Conservation (phyloP, 35 echinoderm and acorn worm species). For the Stichopus chloronotus region DNA sequence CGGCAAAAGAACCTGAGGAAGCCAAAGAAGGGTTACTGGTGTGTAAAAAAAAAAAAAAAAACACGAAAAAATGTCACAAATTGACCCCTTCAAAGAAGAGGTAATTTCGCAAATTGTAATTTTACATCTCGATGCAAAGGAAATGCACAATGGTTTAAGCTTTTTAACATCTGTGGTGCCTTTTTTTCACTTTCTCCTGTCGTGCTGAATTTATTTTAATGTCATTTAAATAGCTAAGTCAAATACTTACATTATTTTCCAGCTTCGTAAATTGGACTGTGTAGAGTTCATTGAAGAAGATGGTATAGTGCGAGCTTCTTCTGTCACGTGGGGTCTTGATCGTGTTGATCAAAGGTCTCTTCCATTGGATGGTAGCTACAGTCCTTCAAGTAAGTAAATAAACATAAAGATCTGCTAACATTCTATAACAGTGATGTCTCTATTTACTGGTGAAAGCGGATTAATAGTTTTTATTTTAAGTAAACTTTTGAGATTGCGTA, state of each 20-base stretch:
- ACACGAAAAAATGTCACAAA: too few relatives aligned
- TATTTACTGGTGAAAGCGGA: too few relatives aligned
- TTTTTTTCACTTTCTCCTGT: not conserved
- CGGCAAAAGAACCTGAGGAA: too few relatives aligned
- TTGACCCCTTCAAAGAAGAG: too few relatives aligned
- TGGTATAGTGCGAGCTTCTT: constrained; percentile 40
- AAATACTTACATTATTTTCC: too few relatives aligned
- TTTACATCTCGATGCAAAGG: not conserved
- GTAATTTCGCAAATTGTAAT: not conserved
- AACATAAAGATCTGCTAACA: not conserved
- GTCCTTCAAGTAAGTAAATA: constrained; percentile 50
- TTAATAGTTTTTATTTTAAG: too few relatives aligned
- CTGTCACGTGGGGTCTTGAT: constrained; percentile 78
- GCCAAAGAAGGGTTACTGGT: too few relatives aligned
- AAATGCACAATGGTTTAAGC: not conserved
- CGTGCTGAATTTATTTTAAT: not conserved
- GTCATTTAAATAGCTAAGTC: not conserved
- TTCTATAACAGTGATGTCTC: too few relatives aligned
- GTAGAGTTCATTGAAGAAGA: constrained; percentile 80
- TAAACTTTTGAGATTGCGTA: too few relatives aligned
- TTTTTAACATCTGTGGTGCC: not conserved
- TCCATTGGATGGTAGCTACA: constrained; percentile 72
- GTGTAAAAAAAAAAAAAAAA: too few relatives aligned
- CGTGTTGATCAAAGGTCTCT: constrained; percentile 72
- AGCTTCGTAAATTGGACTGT: constrained; percentile 68